Percentiles rank a stretch among this genome's conserved stretches.
Conservation (phyloP, 1,140 invertebrate genomes). For the Pogonomyrmex californicus region DNA sequence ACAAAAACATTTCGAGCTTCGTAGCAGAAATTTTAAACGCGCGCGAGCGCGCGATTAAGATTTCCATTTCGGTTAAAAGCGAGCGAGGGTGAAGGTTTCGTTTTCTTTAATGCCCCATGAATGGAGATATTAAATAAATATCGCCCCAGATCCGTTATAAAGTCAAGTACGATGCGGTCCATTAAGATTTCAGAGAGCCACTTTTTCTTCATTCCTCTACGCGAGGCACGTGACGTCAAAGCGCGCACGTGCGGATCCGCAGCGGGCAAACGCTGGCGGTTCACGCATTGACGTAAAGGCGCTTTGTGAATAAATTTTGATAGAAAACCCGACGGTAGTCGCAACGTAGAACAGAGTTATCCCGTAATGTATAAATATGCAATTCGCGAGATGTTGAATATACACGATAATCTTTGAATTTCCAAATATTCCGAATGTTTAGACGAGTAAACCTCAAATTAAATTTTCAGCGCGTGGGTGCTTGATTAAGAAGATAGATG, state of each 20-base stretch:
- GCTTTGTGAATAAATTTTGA: background rate
- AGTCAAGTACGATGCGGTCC: background rate
- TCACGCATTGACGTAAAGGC: slow-evolving; percentile 43
- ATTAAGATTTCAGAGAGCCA: slow-evolving; percentile 34
- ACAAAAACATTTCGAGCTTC: background rate
- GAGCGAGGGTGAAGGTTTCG: too few relatives aligned
- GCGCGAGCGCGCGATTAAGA: background rate
- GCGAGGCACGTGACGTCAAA: slow-evolving; percentile 38
- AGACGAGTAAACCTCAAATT: background rate
- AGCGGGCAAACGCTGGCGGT: background rate
- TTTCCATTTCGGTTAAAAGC: slow-evolving; percentile 20
- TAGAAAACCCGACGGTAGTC: background rate
- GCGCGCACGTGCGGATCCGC: slow-evolving; percentile 29
- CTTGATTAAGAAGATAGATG: background rate
- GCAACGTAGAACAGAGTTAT: background rate
- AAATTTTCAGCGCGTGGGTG: background rate
- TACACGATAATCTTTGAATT: background rate
- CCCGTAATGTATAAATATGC: background rate
- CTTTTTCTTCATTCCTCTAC: slow-evolving; percentile 24
- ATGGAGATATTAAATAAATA: slow-evolving; percentile 49
- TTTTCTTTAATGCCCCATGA: background rate
- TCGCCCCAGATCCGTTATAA: background rate
- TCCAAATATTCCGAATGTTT: background rate
- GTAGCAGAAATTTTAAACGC: slow-evolving; percentile 16
- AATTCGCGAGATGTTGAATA: background rate